Evolutionary conservation across 2,888 invertebrate species (phyloP).

Genomic region (Boloria selene): DNA sequence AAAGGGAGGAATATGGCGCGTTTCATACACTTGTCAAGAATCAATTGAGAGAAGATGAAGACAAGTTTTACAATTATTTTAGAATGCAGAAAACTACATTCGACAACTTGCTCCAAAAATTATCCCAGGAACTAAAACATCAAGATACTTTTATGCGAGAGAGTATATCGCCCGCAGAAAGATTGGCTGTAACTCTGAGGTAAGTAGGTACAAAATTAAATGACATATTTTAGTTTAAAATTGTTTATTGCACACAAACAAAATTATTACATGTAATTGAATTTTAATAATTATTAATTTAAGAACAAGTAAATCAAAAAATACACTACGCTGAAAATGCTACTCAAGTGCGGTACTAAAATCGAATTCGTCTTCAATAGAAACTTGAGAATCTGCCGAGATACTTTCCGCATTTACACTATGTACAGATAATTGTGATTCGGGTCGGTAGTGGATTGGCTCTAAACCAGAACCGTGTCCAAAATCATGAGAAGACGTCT

Average conservation of each 20-base stretch:
- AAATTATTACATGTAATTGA: constrained; percentile 40
- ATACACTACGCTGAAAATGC: constrained; percentile 41
- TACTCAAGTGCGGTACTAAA: constrained; percentile 43
- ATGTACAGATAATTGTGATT: constrained; percentile 43
- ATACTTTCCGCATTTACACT: constrained; percentile 43
- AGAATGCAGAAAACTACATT: constrained; percentile 25
- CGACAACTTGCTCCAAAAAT: constrained; percentile 35
- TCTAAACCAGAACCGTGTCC: constrained; percentile 43
- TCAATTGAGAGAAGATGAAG: constrained; percentile 38
- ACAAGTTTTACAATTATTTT: constrained; percentile 39
- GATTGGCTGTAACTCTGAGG: constrained; percentile 39
- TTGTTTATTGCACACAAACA: constrained; percentile 41
- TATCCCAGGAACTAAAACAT: constrained; percentile 41
- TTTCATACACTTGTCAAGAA: constrained; percentile 40
- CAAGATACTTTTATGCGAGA: constrained; percentile 42
- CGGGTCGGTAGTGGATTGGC: constrained; percentile 42
- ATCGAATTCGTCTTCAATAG: constrained; percentile 43
- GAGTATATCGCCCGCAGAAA: constrained; percentile 42
- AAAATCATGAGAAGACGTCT: constrained; percentile 43
- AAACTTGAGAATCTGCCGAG: constrained; percentile 43
- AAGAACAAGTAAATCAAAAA: constrained; percentile 41
- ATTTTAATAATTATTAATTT: constrained; percentile 41
- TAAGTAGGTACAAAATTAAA: constrained; percentile 21
- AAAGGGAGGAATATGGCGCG: constrained; percentile 17
- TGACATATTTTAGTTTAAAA: constrained; percentile 41